phyloP scores from a whole-genome alignment of 2,888 invertebrate species.

The Melangyna quadrimaculata region DNA sequence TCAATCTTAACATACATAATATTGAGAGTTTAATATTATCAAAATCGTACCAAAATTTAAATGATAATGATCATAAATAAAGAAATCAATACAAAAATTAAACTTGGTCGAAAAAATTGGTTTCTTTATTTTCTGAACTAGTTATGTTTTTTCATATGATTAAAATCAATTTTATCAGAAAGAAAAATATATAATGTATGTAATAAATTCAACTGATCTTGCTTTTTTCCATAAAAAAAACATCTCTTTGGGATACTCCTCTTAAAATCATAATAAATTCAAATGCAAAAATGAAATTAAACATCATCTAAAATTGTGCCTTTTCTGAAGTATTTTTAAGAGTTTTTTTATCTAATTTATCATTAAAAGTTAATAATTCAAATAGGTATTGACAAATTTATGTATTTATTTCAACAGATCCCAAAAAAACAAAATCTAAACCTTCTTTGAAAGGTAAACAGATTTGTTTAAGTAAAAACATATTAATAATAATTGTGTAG shows the following conservation, averaged over 20 bases:
- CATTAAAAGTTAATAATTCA: background rate
- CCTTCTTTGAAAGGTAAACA: slow-evolving; percentile 60
- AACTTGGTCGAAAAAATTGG: no score
- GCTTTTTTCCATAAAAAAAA: background rate
- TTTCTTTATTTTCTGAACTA: background rate
- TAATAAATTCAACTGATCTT: background rate
- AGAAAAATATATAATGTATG: background rate
- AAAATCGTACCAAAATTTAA: no score
- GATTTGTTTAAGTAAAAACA: background rate
- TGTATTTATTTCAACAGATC: slow-evolving; percentile 59
- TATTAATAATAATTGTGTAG: slow-evolving; percentile 4
- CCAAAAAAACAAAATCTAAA: slow-evolving; percentile 53
- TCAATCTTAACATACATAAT: no score
- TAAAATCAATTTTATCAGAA: background rate
- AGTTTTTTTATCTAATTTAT: background rate
- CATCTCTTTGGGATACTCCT: background rate
- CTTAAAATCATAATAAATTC: slow-evolving; percentile 3
- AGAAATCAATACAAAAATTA: background rate
- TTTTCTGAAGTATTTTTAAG: background rate
- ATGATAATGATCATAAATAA: no score
- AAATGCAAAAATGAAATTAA: background rate
- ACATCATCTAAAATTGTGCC: background rate
- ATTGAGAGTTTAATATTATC: no score
- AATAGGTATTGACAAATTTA: background rate
- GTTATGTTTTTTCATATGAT: background rate